Evolutionary conservation across 2,797 vertebrate species (phyloP).

Genomic region (Danio jaintianensis): DNA sequence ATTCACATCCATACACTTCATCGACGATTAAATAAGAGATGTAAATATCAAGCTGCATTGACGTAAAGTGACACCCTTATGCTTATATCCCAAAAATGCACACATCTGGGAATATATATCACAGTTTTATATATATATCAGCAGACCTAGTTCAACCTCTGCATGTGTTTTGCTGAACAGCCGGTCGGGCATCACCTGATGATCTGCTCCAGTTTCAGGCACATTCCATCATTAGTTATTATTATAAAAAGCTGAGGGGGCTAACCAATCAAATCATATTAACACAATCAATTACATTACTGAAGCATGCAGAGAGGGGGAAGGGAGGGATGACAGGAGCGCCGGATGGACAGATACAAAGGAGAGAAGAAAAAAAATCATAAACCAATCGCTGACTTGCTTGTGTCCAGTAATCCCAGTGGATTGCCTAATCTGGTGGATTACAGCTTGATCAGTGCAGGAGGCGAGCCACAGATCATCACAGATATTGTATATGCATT

Average conservation of each 20-base stretch:
- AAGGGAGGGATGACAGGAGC: constrained; percentile 33
- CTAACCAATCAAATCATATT: constrained; percentile 53
- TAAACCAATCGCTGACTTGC: constrained; percentile 34
- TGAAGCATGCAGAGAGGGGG: constrained; percentile 1
- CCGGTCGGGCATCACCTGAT: background rate
- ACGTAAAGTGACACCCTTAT: background rate
- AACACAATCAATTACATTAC: constrained; percentile 49
- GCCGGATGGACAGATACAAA: constrained; percentile 14
- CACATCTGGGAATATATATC: background rate
- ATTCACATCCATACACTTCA: background rate
- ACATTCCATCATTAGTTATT: constrained; percentile 46
- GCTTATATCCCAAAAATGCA: background rate
- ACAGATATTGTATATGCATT: constrained; percentile 22
- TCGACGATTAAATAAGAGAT: background rate
- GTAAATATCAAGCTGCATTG: background rate
- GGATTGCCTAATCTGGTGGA: constrained; percentile 57
- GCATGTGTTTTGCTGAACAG: background rate
- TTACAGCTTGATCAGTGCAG: constrained; percentile 43
- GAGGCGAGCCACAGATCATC: background rate
- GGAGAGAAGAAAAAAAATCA: background rate
- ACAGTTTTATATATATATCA: background rate
- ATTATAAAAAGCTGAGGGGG: constrained; percentile 31
- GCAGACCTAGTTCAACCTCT: background rate
- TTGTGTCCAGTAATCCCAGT: constrained; percentile 57
- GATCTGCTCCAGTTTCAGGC: constrained; percentile 38